Base-by-base conservation (phyloP, 2,113 vertebrate genomes). In the Marmota flaviventris region DNA sequence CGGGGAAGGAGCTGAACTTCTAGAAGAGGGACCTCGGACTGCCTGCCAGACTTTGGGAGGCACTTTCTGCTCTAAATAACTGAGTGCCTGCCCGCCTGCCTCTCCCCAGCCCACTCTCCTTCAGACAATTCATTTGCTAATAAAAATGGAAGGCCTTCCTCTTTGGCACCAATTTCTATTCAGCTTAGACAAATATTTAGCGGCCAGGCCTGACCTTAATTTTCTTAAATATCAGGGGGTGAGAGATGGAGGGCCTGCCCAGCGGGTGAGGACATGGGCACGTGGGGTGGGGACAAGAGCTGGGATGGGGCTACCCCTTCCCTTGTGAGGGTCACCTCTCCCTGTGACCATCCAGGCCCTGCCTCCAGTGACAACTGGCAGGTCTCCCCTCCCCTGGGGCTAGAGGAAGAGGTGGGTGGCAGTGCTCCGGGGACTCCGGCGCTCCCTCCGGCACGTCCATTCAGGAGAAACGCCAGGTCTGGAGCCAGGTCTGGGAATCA, bases 141-240 rank as follows among this genome's bases (percentile, higher is more conserved):
- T 98, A 96, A 98, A 63, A 98, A 98, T 98, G 97, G 97, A 97
- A 98, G 97, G 92, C 98, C 92, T 3, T 97, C 98, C 96, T 96
- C 92, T 69, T 89, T 97, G 97, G 97, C 78, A 97, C 94, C 81
- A 81, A 89, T 98, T 97, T 98, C 98, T 91, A 42, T 93, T 97
- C 89, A 61, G 79, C 34, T 32, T 94, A 97, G 97, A 91, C 97
- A 98, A 98, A 98, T 98, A 98, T 97, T 98, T 98, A 98, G 95
- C 89, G 91, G 95, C 83, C 96, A 96, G 89, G 70, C 70, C 90
- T 98, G 91, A 96, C 97, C 95, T 97, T 98, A 98, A 98, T 98
- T 98, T 98, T 89, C 97, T 98, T 98, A 98, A 98, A 98, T 97
- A 98, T 94, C 93, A 97, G 92, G 94, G 91, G 42, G 72, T 69